Base-by-base conservation (phyloP, 2,888 invertebrate genomes). In the Dryadula phaetusa region DNA sequence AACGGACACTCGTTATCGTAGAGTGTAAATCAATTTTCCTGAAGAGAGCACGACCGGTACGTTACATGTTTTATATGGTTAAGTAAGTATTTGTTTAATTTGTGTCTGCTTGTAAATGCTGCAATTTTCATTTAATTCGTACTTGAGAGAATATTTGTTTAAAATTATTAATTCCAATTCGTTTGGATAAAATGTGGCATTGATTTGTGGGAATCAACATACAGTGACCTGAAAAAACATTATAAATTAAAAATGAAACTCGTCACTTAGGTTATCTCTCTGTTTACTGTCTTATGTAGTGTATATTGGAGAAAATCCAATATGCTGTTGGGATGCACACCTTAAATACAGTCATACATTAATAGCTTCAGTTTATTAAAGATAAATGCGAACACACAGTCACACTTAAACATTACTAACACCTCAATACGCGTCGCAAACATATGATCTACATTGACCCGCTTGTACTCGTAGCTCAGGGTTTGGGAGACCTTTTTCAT, bases 11-110 rank as follows among this genome's bases (percentile, higher is more conserved):
- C 83, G 78, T 84, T 78, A 77, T 76, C 79, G 80, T 87, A 74
- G 82, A 86, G 86, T 82, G 86, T 83, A 82, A 87, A 89, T 90
- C 87, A 87, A 88, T 85, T 85, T 77, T 56, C 65, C 67, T 69
- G 69, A 71, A 69, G 58, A 44, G 56, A 40, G 49, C 63, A 42
- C 54, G 60, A 44, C 34, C 61, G 63, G 54, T 37, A 56, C 52
- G 60, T 22, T 40, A 37, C 12, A 44, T 47, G 44, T 56, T 69
- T 56, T 56, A 69, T 46, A n/a, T 44, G 14, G 14, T 28, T 16
- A 47, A 32, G 54, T 52, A 49, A 32, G 46, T 52, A 40, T 37
- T 60, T 54, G 61, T 54, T n/a, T n/a, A n/a, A n/a, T n/a, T n/a
- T n/a, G n/a, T n/a, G n/a, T n/a, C n/a, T n/a, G n/a, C n/a, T n/a